Evolutionary conservation across 2,797 vertebrate species (phyloP), one percentile per base, ranked within the genome.

Genomic region (Gymnopithys bicolor): DNA sequence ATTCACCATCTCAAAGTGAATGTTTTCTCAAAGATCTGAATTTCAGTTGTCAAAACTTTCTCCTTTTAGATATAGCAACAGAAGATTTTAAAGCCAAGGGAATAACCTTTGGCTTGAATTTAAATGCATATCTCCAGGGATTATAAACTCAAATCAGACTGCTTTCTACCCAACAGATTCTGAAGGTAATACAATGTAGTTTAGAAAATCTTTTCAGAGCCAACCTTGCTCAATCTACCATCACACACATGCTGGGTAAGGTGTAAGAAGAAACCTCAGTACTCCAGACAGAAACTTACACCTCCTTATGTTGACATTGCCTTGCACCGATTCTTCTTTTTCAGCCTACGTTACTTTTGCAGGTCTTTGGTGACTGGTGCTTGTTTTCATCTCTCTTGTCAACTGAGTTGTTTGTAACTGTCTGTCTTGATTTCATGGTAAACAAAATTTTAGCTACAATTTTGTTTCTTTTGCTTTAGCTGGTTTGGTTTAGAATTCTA

Each of bases 11-110:
- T 93, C 90, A 79, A 90, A 90, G 86, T 91, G 86, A 86, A 93
- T 94, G 55, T 88, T 84, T 91, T 51, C 60, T 92, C 49, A 63
- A 87, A 94, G 85, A 86, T 84, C 76, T 91, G 79, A 82, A 95
- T 95, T 90, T 88, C 55, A 59, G 74, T 95, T 90, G 80, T 95
- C 88, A 95, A 94, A 94, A 94, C 48, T 88, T 90, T 90, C 32
- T 93, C 33, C 35, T 94, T 95, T 94, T 60, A 82, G 53, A 43
- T 82, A 18, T 4, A 94, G 74, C 59, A 93, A 56, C 25, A 27
- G 77, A 91, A 91, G 78, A 70, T 9, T 88, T 92, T 68, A 87
- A 91, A 93, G 21, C 43, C 60, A 55, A 37, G 73, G 45, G 69
- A 93, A 78, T 80, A 94, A 93, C 83, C 55, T 88, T 93, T 93